Evolutionary conservation across 2,113 vertebrate genomes (phyloP).

Genomic region (Bos taurus): ARS-UCD2.0 NC_037328.1:94460001-94460500

Average conservation of each 20-base stretch:
- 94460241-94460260: not conserved
- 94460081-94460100: not conserved
- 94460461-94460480: not conserved
- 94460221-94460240: not conserved
- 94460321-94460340: not conserved
- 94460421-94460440: not conserved
- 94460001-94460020: not conserved
- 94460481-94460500: not conserved
- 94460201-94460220: not conserved
- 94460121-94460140: not conserved
- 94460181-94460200: not conserved
- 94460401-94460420: not conserved
- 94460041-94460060: not conserved
- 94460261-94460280: not conserved
- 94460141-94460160: not conserved
- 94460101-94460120: accelerated
- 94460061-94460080: not conserved
- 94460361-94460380: not conserved
- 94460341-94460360: not conserved
- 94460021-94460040: not conserved
- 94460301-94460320: not conserved
- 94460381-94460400: not conserved
- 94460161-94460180: not conserved
- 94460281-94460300: not conserved
- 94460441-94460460: not conserved